A percentile compares a stretch with the other conserved stretches of the same genome.
Evolutionary conservation across 30 jellyfish, hydroid and myxozoan species (phyloP).

Genomic region (Aurelia coerulea): DNA sequence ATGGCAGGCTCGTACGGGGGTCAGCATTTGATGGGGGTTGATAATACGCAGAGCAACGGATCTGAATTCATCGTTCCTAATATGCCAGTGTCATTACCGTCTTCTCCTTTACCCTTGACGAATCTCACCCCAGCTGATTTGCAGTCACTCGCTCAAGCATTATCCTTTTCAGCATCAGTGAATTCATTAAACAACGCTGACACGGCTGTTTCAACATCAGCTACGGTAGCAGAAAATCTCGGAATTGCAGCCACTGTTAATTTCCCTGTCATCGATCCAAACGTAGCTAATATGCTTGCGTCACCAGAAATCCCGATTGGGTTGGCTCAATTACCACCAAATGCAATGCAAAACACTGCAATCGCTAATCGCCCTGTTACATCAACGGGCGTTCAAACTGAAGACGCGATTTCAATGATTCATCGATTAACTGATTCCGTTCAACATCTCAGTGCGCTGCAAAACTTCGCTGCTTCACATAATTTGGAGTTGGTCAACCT

Average conservation of each 20-base stretch:
- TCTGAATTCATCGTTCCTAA: constrained; percentile 83
- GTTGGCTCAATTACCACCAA: constrained; percentile 48
- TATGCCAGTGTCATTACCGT: constrained; percentile 81
- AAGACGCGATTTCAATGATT: constrained; percentile 95
- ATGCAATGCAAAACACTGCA: constrained; percentile 54
- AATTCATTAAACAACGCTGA: constrained; percentile 66
- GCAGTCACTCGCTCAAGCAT: constrained; percentile 97
- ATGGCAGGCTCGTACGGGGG: constrained; percentile 53
- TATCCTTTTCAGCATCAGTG: constrained; percentile 88
- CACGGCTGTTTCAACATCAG: constrained; percentile 66
- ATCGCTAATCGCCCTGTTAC: constrained; percentile 85
- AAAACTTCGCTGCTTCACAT: constrained; percentile 98
- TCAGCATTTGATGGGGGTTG: constrained; percentile 66
- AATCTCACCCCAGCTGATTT: constrained; percentile 97
- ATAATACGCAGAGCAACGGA: constrained; percentile 59
- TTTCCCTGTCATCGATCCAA: constrained; percentile 95
- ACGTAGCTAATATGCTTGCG: constrained; percentile 79
- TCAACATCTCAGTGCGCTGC: constrained; percentile 96
- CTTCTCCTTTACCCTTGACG: constrained; percentile 85
- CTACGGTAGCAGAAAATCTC: constrained; percentile 92
- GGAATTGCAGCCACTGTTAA: constrained; percentile 90
- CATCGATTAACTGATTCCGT: constrained; percentile 94
- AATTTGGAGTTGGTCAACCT: constrained; percentile 94
- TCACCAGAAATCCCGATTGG: constrained; percentile 75
- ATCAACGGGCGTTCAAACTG: constrained; percentile 99